Evolutionary conservation across 2,113 vertebrate genomes (phyloP), one percentile per base, ranked within the genome.

Genomic region (Gobio gobio): DNA sequence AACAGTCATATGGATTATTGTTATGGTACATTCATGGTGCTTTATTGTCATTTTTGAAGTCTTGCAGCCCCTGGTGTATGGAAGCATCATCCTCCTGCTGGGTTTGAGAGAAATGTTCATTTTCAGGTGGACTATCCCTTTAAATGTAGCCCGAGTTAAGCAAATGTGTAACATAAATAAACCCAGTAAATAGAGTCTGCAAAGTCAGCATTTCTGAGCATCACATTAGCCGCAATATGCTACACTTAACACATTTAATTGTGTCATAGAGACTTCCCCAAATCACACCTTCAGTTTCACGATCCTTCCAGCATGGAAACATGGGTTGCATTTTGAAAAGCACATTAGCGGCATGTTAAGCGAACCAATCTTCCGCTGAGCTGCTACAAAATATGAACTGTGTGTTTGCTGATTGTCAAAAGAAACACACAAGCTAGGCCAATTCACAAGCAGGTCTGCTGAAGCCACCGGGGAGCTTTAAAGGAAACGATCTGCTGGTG

Each of bases 391-490:
- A 51, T 24, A 51, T 4, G 33, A 56, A 54, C 22, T 2, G 26
- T 54, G 61, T 7, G 24, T 72, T 14, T 83, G 29, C 59, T 33
- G 24, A 54, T 68, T 84, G 64, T 78, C 63, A 73, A 47, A 82
- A 1, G 72, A 83, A 82, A 33, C 29, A 85, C 26, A 56, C 47
- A 58, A 72, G 80, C 64, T 72, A 18, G 12, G 58, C 36, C 26
- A 59, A 72, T 22, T 33, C 45, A 61, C 83, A 72, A 64, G 26
- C 70, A 78, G 82, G 51, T 87, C 66, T 74, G 26, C 66, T 74
- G 26, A 77, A 88, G 78, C 56, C 77, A 58, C 89, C 87, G 78
- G 86, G 88, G 49, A 74, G 83, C 78, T 90, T 89, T 86, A 86
- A 63, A 54, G 45, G 83, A 84, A 83, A 9, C 73, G 72, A 86